Percentiles rank a stretch among this genome's conserved stretches.
Conservation (phyloP, 2,888 invertebrate genomes). For the Punctoribates punctum region DNA sequence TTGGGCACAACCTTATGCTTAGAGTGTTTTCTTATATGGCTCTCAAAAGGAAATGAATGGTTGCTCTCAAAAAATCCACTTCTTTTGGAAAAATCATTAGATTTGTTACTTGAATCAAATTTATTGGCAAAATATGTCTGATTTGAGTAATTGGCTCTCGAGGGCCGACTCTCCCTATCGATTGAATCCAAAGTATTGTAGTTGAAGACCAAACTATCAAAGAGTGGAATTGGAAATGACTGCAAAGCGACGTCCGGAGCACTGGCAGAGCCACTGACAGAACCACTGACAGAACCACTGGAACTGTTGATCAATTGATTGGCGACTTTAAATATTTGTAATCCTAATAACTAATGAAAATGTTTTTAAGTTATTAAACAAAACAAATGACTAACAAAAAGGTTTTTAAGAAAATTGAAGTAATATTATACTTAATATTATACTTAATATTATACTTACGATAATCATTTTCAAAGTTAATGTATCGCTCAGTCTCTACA, state of each 20-base stretch:
- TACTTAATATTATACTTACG: not conserved
- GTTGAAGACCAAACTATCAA: not conserved
- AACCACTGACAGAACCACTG: no score
- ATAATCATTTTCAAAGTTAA: not conserved
- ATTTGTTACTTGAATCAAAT: not conserved
- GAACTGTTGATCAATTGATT: conserved; percentile 15
- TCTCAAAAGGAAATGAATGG: not conserved
- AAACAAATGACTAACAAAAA: not conserved
- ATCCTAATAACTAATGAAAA: not conserved
- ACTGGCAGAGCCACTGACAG: no score
- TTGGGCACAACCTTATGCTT: not conserved
- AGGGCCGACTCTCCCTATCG: not conserved
- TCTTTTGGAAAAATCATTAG: not conserved
- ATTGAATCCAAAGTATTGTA: not conserved
- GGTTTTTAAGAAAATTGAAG: not conserved
- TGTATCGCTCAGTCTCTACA: no score
- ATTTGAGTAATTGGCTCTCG: not conserved
- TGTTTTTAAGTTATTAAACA: no score
- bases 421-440: no score
- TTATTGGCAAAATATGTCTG: not conserved
- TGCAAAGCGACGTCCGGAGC: not conserved
- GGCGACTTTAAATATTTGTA: conserved; percentile 10
- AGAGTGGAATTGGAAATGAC: not conserved
- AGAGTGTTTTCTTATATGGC: not conserved
- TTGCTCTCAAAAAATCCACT: not conserved